phyloP scores from a whole-genome alignment of 2,888 invertebrate species.

The Augochlorella aurata region DNA sequence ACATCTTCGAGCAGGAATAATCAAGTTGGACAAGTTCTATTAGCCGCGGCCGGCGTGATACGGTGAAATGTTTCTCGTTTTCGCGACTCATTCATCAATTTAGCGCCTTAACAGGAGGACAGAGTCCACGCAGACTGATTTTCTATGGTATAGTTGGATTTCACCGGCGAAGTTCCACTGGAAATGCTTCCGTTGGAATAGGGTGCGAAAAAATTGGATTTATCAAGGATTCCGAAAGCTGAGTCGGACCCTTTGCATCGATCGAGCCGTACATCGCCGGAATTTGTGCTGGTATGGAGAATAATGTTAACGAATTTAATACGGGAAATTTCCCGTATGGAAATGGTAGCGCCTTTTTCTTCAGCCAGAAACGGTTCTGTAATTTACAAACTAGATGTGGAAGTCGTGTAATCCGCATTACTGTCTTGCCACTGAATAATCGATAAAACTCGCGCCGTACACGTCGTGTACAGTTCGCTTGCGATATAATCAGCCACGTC shows the following conservation, averaged over 20 bases:
- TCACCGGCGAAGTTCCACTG: not conserved
- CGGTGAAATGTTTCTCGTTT: constrained; percentile 72
- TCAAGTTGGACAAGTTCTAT: constrained; percentile 81
- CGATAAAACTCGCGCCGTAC: constrained; percentile 24
- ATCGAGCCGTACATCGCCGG: no score
- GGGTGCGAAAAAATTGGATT: no score
- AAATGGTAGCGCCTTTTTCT: not conserved
- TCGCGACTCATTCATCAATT: constrained; percentile 79
- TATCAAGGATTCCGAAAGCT: no score
- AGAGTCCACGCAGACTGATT: constrained; percentile 53
- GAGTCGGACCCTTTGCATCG: no score
- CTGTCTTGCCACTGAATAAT: constrained; percentile 17
- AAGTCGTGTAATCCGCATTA: constrained; percentile 25
- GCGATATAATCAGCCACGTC: constrained; percentile 15
- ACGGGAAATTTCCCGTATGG: not conserved
- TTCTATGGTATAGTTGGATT: constrained; percentile 39
- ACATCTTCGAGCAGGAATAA: constrained; percentile 72
- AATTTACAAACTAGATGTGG: constrained; percentile 17
- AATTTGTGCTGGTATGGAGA: not conserved
- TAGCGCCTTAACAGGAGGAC: constrained; percentile 69
- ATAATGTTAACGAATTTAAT: not conserved
- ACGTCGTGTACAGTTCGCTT: not conserved
- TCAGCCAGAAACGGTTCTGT: not conserved
- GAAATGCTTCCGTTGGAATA: not conserved
- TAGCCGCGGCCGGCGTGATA: constrained; percentile 69